Conservation (phyloP, 2,888 invertebrate genomes). For the Amphipyra tragopoginis region DNA sequence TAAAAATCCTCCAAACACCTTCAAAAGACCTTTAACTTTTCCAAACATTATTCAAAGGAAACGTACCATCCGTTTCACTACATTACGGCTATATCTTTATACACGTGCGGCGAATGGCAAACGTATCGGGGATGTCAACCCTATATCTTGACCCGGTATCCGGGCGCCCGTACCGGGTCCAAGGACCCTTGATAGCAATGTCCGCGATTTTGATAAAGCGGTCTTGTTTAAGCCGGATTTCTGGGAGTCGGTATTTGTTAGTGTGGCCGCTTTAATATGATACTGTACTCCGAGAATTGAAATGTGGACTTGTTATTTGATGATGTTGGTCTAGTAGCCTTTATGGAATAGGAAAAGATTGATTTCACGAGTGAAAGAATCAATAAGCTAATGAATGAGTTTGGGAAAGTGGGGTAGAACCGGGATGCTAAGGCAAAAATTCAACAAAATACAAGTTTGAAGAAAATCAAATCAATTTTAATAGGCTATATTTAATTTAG, state of each 20-base stretch:
- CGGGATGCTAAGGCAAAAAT: too few species aligned
- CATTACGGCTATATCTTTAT: conserved; percentile 14
- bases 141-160: conserved; percentile 32
- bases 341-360: too few species aligned
- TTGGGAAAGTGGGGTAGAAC: too few species aligned
- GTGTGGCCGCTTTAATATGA: conserved; percentile 5
- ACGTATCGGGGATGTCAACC: conserved; percentile 33
- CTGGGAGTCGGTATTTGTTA: conserved; percentile 23
- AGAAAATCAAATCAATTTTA: too few species aligned
- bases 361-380: too few species aligned
- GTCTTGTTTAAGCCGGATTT: conserved; percentile 27
- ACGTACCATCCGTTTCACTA: conserved; percentile 11
- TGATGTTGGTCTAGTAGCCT: neutral
- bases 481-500: too few species aligned
- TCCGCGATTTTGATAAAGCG: conserved; percentile 42
- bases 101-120: conserved; percentile 36
- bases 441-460: too few species aligned
- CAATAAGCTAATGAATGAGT: too few species aligned
- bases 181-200: conserved; percentile 27
- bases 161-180: conserved; percentile 12
- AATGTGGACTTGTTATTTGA: neutral
- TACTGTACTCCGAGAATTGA: neutral
- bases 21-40: too few species aligned
- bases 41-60: too few species aligned
- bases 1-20: too few species aligned